A percentile compares a stretch with the other conserved stretches of the same genome.
Evolutionary conservation across 2,888 invertebrate genomes (phyloP).

Genomic region (Fabriciana adippe): DNA sequence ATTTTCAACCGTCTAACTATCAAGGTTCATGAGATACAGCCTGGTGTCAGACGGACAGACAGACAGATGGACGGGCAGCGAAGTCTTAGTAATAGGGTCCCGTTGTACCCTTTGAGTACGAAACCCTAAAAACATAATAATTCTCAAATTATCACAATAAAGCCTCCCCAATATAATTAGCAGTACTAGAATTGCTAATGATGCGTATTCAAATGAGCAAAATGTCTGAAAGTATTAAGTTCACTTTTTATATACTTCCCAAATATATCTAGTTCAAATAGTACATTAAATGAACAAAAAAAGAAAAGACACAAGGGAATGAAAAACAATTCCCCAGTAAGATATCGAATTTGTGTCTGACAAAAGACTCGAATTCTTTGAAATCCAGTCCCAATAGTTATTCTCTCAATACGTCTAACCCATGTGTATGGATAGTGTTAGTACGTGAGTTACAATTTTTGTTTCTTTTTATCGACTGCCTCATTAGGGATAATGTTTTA

Average conservation of each 20-base stretch:
- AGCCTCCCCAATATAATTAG: too few relatives aligned
- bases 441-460: constrained; percentile 28
- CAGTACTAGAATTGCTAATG: too few relatives aligned
- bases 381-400: constrained; percentile 34
- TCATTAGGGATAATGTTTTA: background rate
- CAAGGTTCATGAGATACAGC: too few relatives aligned
- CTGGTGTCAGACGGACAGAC: too few relatives aligned
- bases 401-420: constrained; percentile 32
- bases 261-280: background rate
- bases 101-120: too few relatives aligned
- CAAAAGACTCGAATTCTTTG: constrained; percentile 33
- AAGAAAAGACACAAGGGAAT: background rate
- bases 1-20: too few relatives aligned
- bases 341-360: constrained; percentile 27
- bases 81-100: too few relatives aligned
- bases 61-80: too few relatives aligned
- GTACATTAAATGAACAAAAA: background rate
- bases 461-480: background rate
- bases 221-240: too few relatives aligned
- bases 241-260: background rate
- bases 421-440: constrained; percentile 24
- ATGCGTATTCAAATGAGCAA: too few relatives aligned
- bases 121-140: too few relatives aligned
- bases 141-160: too few relatives aligned
- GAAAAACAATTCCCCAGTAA: constrained; percentile 14